These are phyloP conservation scores for Melipona beecheii DNA, from an alignment of 2,888 invertebrate genomes.

Conservation along the genomic window DNA sequence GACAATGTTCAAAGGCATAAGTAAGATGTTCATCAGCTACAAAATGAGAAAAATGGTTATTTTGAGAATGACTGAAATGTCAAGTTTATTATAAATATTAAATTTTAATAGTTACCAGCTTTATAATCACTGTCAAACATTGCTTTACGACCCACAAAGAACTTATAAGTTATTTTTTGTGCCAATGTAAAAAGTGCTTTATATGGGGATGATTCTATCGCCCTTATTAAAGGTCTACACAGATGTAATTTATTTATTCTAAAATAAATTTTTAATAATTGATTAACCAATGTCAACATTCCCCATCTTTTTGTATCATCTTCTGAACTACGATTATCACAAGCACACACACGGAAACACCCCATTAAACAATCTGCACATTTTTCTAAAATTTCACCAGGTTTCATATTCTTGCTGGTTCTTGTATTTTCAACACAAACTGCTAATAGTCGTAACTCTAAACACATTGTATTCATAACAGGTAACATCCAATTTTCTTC, in stretches of 20 bases:
- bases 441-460: constrained; percentile 94
- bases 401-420: constrained; percentile 84
- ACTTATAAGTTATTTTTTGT: constrained; percentile 98
- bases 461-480: constrained; percentile 94
- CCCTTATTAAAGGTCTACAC: constrained; percentile 97
- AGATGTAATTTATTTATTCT: constrained; percentile 95
- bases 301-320: constrained; percentile 97
- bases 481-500: constrained; percentile 99
- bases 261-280: constrained; percentile 98
- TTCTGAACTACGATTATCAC: constrained; percentile 95
- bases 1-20: constrained; percentile 97
- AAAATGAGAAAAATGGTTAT: constrained; percentile 70
- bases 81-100: neutral
- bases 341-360: constrained; percentile 97
- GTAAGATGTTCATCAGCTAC: constrained; percentile 95
- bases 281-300: constrained; percentile 98
- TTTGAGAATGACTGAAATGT: neutral
- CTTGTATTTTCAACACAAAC: constrained; percentile 90
- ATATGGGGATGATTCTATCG: constrained; percentile 96
- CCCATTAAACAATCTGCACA: constrained; percentile 97
- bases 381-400: constrained; percentile 93
- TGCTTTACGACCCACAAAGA: constrained; percentile 98
- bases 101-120: constrained; percentile 85
- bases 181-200: constrained; percentile 95
- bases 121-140: constrained; percentile 99